Evolutionary conservation across 2,888 invertebrate species (phyloP).

Genomic region (Aphidius colemani): DNA sequence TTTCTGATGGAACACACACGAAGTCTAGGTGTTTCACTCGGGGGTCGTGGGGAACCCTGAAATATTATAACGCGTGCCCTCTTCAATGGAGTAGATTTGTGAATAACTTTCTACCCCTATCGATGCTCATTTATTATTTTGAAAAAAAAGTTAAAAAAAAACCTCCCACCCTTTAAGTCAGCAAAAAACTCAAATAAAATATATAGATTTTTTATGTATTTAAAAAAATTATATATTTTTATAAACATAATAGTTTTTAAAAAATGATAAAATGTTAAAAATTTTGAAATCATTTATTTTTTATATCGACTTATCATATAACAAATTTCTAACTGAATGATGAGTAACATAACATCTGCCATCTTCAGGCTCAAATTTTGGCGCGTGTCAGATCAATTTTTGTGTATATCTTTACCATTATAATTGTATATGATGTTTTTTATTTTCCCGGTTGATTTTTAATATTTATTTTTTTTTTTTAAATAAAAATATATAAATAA

Average conservation of each 20-base stretch:
- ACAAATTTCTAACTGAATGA: slow-evolving; percentile 45
- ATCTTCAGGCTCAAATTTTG: slow-evolving; percentile 45
- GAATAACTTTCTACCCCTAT: slow-evolving; percentile 31
- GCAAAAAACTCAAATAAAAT: no score
- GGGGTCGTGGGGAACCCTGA: slow-evolving; percentile 26
- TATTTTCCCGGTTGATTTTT: slow-evolving; percentile 20
- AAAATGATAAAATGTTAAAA: no score
- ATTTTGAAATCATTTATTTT: no score
- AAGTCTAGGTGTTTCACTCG: slow-evolving; percentile 38
- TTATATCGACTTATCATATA: slow-evolving; percentile 48
- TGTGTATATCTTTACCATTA: slow-evolving; percentile 16
- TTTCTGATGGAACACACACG: slow-evolving; percentile 35
- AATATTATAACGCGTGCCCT: slow-evolving; percentile 53
- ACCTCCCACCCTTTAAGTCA: slow-evolving; percentile 24
- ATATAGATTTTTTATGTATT: no score
- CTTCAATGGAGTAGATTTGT: slow-evolving; percentile 52
- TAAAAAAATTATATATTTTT: no score
- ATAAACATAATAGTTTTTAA: no score
- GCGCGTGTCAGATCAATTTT: slow-evolving; percentile 40
- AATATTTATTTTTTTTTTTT: neutral
- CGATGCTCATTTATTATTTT: slow-evolving; percentile 54
- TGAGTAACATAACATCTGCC: slow-evolving; percentile 58
- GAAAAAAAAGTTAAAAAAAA: slow-evolving; percentile 19
- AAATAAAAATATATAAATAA: neutral
- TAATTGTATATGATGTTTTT: no score